Evolutionary conservation across 2,888 invertebrate species (phyloP), one percentile per base, ranked within the genome.

Genomic region (Aleiodes leptofemur): DNA sequence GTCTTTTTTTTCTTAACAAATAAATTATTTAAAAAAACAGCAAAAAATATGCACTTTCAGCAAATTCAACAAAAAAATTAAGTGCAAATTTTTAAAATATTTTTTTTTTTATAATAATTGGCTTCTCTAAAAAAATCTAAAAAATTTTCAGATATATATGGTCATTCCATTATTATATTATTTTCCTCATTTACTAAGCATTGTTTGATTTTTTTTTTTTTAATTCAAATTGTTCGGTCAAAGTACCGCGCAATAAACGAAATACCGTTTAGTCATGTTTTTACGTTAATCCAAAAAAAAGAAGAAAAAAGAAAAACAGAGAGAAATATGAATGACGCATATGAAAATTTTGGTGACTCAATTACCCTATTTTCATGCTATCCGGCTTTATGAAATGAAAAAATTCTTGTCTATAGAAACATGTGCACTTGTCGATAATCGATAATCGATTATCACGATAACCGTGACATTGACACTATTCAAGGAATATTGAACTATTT

Each of bases 401-500:
- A 64, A 64, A 43, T 64, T 13, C 11, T 8, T 13, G 14, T 14
- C 14, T 43, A 1, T 13, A 43, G 16, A 9, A 3, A 38, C 61
- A 61, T 34, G 11, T 34, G 59, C 13, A 59, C 14, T 1, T 29
- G 51, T 6, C 16, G 50, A 29, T 48, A 68, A 7, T 16, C 23
- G 29, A 3, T 69, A 34, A 72, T 34, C 64, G 48, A 64, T 64
- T 43, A 64, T 64, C 23, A 57, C 29, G 5, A 11, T 9, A 55
- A 8, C 50, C 34, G 9, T 14, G 34, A 53, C 53, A 64, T 66
- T 75, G 43, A 59, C 29, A 23, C 50, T 59, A 23, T 68, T 57
- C n/a, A 23, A 48, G 48, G n/a, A 69, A 56, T 56, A 61, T 57
- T 53, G 76, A 73, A 79, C 56, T 57, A 80, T 78, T 71, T 76